Percentiles rank a stretch among this genome's conserved stretches.
Conservation (phyloP, 2,888 invertebrate species). For the Luffia ferchaultella region DNA sequence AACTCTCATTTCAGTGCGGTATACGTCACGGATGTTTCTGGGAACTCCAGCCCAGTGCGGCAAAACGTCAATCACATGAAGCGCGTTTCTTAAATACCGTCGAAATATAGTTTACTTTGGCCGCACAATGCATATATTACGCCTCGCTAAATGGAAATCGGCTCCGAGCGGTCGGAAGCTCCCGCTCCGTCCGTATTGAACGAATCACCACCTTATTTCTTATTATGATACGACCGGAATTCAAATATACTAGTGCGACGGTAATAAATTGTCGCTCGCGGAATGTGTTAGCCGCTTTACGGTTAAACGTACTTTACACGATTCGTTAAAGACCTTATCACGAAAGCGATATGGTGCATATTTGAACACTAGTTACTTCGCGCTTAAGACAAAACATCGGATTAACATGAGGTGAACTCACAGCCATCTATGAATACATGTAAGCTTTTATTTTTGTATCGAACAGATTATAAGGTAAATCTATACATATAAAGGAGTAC, state of each 20-base stretch:
- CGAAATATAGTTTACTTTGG: constrained; percentile 36
- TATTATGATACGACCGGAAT: too few relatives aligned
- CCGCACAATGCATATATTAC: constrained; percentile 25
- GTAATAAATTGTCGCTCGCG: constrained; percentile 21
- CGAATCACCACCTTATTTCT: constrained; percentile 29
- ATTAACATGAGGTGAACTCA: too few relatives aligned
- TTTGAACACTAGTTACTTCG: constrained; percentile 31
- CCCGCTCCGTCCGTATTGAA: constrained; percentile 13
- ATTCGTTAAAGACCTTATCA: constrained; percentile 44
- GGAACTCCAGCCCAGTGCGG: constrained; percentile 32
- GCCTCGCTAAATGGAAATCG: constrained; percentile 44
- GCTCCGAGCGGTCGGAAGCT: constrained; percentile 16
- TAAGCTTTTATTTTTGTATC: too few relatives aligned
- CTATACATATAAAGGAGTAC: too few relatives aligned
- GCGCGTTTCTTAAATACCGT: constrained; percentile 44
- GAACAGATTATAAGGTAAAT: too few relatives aligned
- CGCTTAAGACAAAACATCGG: constrained; percentile 33
- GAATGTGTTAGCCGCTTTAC: constrained; percentile 42
- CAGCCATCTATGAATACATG: too few relatives aligned
- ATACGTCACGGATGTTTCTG: constrained; percentile 27
- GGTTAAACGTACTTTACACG: too few relatives aligned
- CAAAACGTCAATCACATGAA: constrained; percentile 50
- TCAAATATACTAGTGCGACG: too few relatives aligned
- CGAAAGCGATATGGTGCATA: constrained; percentile 45
- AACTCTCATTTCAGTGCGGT: constrained; percentile 24